A percentile compares a stretch with the other conserved stretches of the same genome.
phyloP scores from a whole-genome alignment of 2,888 invertebrate species.

The Gnatocerus cornutus region DNA sequence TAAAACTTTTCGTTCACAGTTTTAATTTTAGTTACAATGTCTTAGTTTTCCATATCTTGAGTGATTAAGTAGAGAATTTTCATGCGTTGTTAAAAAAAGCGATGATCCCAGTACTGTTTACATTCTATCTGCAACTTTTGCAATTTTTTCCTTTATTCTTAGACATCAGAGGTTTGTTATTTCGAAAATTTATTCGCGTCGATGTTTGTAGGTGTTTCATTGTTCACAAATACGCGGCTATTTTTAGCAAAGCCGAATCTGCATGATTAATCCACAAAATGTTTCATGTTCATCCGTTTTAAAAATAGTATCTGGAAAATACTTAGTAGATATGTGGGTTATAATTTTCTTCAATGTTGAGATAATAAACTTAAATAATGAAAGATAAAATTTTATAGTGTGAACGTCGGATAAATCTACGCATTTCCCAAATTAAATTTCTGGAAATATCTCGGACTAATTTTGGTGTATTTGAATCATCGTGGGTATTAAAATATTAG shows the following conservation, averaged over 20 bases:
- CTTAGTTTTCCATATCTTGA: not conserved
- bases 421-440: conserved; percentile 29
- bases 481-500: conserved; percentile 12
- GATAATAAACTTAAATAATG: not conserved
- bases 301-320: conserved; percentile 11
- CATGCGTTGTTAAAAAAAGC: not conserved
- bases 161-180: conserved; percentile 3
- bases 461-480: conserved; percentile 26
- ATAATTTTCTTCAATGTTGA: conserved; percentile 3
- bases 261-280: conserved; percentile 14
- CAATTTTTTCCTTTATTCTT: conserved; percentile 1
- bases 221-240: not conserved
- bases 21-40: too few relatives aligned
- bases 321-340: too few relatives aligned
- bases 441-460: conserved; percentile 19
- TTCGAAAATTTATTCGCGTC: conserved; percentile 6
- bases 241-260: not conserved
- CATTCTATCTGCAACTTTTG: not conserved
- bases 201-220: conserved; percentile 17
- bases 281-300: not conserved
- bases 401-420: conserved; percentile 17
- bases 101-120: conserved; percentile 12
- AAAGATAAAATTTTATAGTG: too few relatives aligned
- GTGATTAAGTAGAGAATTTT: not conserved
- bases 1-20: not conserved